Conservation (phyloP, 2,888 invertebrate genomes). For the Amblyjoppa fuscipennis region DNA sequence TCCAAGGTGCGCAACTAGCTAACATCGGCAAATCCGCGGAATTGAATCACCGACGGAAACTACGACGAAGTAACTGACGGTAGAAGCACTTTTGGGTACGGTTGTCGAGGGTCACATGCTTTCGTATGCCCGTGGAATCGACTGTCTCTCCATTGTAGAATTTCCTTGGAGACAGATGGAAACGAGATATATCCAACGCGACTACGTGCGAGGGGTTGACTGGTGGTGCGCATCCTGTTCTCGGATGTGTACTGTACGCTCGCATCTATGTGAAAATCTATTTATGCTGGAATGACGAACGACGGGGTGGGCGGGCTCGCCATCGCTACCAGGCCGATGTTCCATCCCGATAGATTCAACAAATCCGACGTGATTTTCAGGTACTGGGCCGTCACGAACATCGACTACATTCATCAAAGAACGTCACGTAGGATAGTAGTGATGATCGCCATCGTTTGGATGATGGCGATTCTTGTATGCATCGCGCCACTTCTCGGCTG, state of each 20-base stretch:
- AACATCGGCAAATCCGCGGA: conserved; percentile 25
- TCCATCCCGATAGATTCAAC: background rate
- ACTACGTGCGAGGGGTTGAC: background rate
- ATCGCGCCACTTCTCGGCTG: conserved; percentile 95
- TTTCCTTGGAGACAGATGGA: background rate
- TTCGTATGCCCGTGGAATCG: conserved; percentile 3
- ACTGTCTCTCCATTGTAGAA: conserved; percentile 11
- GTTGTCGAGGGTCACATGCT: conserved; percentile 2
- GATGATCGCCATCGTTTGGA: conserved; percentile 95
- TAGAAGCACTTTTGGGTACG: background rate
- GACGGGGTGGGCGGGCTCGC: background rate
- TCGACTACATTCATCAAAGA: conserved; percentile 95
- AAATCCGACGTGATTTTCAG: conserved; percentile 83
- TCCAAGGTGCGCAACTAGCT: background rate
- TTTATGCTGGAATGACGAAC: conserved; percentile 10
- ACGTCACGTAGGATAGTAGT: conserved; percentile 91
- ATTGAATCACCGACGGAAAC: conserved; percentile 5
- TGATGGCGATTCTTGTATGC: conserved; percentile 93
- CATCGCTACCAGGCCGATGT: background rate
- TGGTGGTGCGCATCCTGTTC: background rate
- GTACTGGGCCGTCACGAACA: conserved; percentile 96
- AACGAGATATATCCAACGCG: background rate
- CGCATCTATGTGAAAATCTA: background rate
- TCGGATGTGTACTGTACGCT: background rate
- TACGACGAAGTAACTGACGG: background rate